Evolutionary conservation across 2,113 vertebrate species (phyloP), one percentile per base, ranked within the genome.

Genomic region (Syngnathus floridae): DNA sequence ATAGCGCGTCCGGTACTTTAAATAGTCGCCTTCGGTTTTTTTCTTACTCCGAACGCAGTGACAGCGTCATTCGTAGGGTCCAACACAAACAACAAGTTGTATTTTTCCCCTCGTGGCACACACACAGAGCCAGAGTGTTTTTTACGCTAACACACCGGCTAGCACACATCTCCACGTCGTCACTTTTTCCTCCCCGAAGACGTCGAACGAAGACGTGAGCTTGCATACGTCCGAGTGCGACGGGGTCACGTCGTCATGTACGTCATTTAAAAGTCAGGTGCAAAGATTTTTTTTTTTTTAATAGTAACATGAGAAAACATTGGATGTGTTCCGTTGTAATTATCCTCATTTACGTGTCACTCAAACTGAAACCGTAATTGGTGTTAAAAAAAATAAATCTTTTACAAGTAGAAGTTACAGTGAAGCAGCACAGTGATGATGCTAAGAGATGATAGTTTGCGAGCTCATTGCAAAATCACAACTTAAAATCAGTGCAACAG

Each of bases 41-140:
- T 16, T 66, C 62, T 68, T 36, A 65, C 66, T 63, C 40, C 3
- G 31, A 84, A 77, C 41, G 74, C 70, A 70, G 77, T 10, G 52
- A 80, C 75, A 74, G 63, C 70, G 72, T 55, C 60, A 64, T 54
- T 13, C 7, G 37, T 67, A 64, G 69, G 67, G 54, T 82, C 87
- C 81, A 87, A 82, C 59, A 76, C 75, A 82, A 85, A 82, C 81
- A 82, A 64, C 73, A 67, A 76, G 65, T 77, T 83, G 75, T 85
- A 75, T 78, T 87, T 88, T 87, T 80, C 82, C 82, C 62, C 45
- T 49, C 69, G 46, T 35, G 48, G 62, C 70, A 6, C 70, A 72
- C 70, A 6, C 70, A 72, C 65, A 70, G 45, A 66, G 56, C 57
- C 3, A 26, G 63, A 48, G 63, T 79, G 78, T 71, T 70, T 70